A percentile compares a stretch with the other conserved stretches of the same genome.
Evolutionary conservation across 2,888 invertebrate genomes (phyloP).

Genomic region (Scaptomyza reducta): DNA sequence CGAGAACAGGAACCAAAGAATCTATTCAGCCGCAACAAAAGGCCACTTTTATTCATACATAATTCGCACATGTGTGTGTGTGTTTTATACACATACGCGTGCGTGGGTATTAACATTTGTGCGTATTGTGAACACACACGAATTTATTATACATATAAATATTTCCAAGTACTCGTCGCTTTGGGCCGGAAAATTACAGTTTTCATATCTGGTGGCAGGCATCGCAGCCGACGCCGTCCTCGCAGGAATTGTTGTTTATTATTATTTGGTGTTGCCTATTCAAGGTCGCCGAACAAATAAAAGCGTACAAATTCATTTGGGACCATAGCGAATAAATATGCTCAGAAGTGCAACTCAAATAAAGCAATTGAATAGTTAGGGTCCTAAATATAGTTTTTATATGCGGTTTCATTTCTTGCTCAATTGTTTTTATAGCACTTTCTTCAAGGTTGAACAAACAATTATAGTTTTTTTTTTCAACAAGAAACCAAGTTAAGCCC

Average conservation of each 20-base stretch:
- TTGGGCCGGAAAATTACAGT: conserved; percentile 70
- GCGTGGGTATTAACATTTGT: conserved; percentile 59
- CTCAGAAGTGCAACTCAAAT: conserved; percentile 7
- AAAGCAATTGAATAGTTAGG: conserved; percentile 18
- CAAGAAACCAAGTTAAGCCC: neutral
- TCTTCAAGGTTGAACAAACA: neutral
- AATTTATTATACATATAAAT: conserved; percentile 6
- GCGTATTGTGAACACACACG: conserved; percentile 15
- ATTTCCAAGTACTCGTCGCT: conserved; percentile 35
- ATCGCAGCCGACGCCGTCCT: conserved; percentile 3
- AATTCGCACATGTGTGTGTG: conserved; percentile 24
- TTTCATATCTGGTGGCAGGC: conserved; percentile 57
- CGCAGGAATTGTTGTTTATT: conserved; percentile 33
- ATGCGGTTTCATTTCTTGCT: neutral
- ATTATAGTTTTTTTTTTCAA: neutral
- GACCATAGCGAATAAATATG: conserved; percentile 14
- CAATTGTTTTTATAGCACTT: neutral
- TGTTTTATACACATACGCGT: conserved; percentile 12
- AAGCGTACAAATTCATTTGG: conserved; percentile 34
- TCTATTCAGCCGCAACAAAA: conserved; percentile 40
- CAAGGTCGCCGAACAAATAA: conserved; percentile 36
- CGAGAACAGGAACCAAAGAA: conserved; percentile 22
- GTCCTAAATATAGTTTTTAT: neutral
- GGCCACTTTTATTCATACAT: conserved; percentile 63
- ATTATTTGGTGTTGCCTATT: conserved; percentile 33